Conservation (phyloP, 2,113 vertebrate species). For the Podilymbus podiceps region DNA sequence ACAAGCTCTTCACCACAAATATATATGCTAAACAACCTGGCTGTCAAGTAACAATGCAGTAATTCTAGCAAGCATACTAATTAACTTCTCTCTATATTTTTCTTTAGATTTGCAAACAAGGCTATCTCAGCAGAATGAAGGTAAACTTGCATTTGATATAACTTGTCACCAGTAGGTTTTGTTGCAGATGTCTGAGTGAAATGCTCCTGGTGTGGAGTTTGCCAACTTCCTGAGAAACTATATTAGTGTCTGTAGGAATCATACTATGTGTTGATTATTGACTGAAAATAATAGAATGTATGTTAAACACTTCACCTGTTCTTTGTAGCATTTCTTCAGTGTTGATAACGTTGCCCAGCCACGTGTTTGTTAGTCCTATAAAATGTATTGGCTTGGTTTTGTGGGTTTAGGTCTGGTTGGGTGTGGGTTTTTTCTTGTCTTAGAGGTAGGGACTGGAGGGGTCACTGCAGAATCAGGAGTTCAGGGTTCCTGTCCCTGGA, state of each 20-base stretch:
- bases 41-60: not conserved
- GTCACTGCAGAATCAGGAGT: not conserved
- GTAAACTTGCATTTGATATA: slow-evolving; percentile 63
- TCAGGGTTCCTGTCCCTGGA: not conserved
- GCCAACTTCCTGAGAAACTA: not conserved
- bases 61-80: not conserved
- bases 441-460: not conserved
- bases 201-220: not conserved
- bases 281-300: not conserved
- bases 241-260: not conserved
- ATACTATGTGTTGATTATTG: fast-evolving
- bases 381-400: not conserved
- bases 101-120: slow-evolving; percentile 84
- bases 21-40: not conserved
- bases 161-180: not conserved
- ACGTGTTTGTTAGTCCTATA: not conserved
- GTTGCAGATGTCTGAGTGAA: not conserved
- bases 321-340: not conserved
- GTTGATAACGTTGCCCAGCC: not conserved
- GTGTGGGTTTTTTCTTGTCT: not conserved
- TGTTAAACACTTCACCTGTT: not conserved
- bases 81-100: slow-evolving; percentile 18
- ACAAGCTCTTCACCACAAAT: not conserved
- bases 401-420: not conserved
- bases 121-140: slow-evolving; percentile 85